Evolutionary conservation across 1,140 invertebrate species (phyloP), one percentile per base, ranked within the genome.

Genomic region (Solenopsis fugax): DNA sequence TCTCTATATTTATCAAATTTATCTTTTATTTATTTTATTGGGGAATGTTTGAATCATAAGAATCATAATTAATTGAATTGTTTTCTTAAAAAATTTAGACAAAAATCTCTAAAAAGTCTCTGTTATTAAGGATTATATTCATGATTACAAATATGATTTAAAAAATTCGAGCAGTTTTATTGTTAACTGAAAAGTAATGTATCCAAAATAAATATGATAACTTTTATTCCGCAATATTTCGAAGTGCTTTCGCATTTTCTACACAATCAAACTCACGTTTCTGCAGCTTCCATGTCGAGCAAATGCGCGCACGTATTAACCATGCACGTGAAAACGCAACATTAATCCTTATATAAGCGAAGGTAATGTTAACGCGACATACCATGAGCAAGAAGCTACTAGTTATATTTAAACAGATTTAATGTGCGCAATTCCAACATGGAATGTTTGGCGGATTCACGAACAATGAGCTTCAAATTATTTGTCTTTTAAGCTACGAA

Each of bases 281-380:
- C 18, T 81, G 24, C 62, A 65, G 16, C 37, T 45, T 29, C 16
- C 24, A 69, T 24, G 24, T 34, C 72, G 9, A 18, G 54, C 76
- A 76, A 67, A 50, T 52, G 52, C 52, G 62, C 58, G 62, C 64
- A 82, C 48, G 12, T 48, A 64, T 77, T 80, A 90, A 85, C 24
- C 10, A 75, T 60, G 16, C 54, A 48, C 7, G 12, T 85, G 75
- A 76, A 81, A 85, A 80, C 62, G 75, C n/a, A 37, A 60, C 56
- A 37, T 80, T 85, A 87, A 81, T 81, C 80, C 58, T 78, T 76
- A 45, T n/a, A 60, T 34, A 80, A 88, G 62, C 65, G 21, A 0
- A 34, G 24, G 29, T 71, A 87, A 64, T 54, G 84, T 65, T 52
- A 37, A 29, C 29, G 62, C n/a, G 71, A 24, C 62, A 29, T 78